phyloP scores from a whole-genome alignment of 2,888 invertebrate species.

The Andrena hattorfiana region DNA sequence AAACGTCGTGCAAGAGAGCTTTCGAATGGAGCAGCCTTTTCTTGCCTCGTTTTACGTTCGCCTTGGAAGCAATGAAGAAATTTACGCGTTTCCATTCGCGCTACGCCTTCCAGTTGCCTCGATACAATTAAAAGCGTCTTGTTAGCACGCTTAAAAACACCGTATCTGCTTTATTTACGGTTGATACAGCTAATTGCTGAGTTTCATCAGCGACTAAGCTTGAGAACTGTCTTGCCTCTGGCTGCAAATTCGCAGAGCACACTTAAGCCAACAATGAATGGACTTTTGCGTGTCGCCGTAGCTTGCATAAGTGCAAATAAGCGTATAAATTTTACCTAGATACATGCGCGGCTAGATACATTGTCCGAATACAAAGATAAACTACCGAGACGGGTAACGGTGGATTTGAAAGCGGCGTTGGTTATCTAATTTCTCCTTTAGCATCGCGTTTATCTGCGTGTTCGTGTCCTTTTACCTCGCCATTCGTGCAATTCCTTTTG shows the following conservation, averaged over 20 bases:
- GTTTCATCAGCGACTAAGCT: conserved; percentile 17
- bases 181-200: conserved; percentile 19
- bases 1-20: not conserved
- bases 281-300: not conserved
- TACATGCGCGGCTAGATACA: not conserved
- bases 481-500: not conserved
- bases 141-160: not conserved
- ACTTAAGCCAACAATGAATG: conserved; percentile 26
- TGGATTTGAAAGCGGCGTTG: conserved; percentile 16
- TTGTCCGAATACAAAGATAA: conserved; percentile 7
- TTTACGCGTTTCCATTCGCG: conserved; percentile 22
- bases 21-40: conserved; percentile 10
- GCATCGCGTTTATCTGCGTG: not conserved
- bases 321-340: conserved; percentile 5
- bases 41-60: conserved; percentile 5
- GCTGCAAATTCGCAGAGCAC: conserved; percentile 1
- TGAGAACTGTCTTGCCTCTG: not conserved
- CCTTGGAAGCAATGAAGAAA: conserved; percentile 17
- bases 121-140: conserved; percentile 7
- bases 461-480: not conserved
- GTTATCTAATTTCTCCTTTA: conserved; percentile 1
- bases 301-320: conserved; percentile 25
- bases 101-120: not conserved
- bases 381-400: not conserved
- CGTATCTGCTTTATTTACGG: not conserved